Evolutionary conservation across 1,140 invertebrate species (phyloP), one percentile per base, ranked within the genome.

Genomic region (Capitella teleta): DNA sequence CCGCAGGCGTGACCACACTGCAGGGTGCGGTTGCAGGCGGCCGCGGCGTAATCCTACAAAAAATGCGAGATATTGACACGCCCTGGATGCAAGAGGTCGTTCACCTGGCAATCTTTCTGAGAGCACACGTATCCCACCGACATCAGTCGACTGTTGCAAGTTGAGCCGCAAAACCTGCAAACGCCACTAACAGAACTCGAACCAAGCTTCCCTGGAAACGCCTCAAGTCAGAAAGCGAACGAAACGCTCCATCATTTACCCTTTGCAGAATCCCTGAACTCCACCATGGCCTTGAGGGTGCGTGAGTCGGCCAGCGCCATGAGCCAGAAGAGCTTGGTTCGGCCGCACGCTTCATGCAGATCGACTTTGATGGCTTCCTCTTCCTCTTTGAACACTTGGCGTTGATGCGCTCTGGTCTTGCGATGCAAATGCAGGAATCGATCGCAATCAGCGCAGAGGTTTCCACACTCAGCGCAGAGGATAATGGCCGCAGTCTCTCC

Each of bases 331-430:
- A 97, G 73, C 66, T 97, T 97, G 0, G 86, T 92, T 43, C 92
- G 77, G 0, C 91, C 91, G 66, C 92, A 96, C 0, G 91, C 90
- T 71, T 97, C 92, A 64, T 97, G 92, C 10, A 95, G 76, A 69
- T 96, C 91, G 1, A 96, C 88, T 44, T 73, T 70, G 49, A 77
- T 76, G 0, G 89, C 87, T 65, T 92, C 88, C 66, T 94, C 88
- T 64, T 95, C 90, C 62, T 95, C 89, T 71, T 94, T 94, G 67
- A 92, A 95, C 1, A 91, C 82, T 76, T 93, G 89, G 66, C 92
- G 74, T 40, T 86, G 79, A 70, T 97, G 92, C 40, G 79, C 78
- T 40, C 86, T 77, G n/a, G 87, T 91, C 60, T 80, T 81, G 26
- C 87, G 78, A 61, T 90, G 88, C 24, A 98, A 76, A 74, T 98